phyloP scores from a whole-genome alignment of 2,113 vertebrate species.

The Jacana jacana region DNA sequence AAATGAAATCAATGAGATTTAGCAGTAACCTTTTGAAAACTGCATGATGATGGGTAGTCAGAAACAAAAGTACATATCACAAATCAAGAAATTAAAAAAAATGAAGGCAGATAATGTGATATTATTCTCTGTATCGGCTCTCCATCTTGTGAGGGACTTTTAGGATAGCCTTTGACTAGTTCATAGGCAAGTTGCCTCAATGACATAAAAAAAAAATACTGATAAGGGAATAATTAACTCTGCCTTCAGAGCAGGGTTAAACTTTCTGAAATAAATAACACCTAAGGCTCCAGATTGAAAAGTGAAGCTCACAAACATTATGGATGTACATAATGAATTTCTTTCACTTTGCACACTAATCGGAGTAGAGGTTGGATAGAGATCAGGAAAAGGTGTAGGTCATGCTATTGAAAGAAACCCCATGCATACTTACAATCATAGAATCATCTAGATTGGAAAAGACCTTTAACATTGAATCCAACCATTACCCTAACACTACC shows the following conservation, averaged over 20 bases:
- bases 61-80: background rate
- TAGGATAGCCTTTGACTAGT: background rate
- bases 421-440: background rate
- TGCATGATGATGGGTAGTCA: background rate
- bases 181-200: background rate
- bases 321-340: background rate
- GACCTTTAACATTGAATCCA: background rate
- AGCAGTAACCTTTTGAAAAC: background rate
- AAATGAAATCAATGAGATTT: background rate
- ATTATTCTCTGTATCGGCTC: background rate
- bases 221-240: background rate
- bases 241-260: background rate
- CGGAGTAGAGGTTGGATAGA: background rate
- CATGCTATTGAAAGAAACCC: background rate
- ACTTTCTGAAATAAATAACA: background rate
- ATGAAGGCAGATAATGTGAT: background rate
- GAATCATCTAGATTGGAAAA: background rate
- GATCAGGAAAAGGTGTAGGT: background rate
- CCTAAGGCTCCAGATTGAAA: background rate
- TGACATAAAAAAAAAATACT: background rate
- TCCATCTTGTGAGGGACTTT: background rate
- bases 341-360: background rate
- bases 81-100: background rate
- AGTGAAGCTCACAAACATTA: background rate
- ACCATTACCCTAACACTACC: rapidly evolving